phyloP scores from a whole-genome alignment of 1,140 invertebrate species.

The Penaeus japonicus region DNA sequence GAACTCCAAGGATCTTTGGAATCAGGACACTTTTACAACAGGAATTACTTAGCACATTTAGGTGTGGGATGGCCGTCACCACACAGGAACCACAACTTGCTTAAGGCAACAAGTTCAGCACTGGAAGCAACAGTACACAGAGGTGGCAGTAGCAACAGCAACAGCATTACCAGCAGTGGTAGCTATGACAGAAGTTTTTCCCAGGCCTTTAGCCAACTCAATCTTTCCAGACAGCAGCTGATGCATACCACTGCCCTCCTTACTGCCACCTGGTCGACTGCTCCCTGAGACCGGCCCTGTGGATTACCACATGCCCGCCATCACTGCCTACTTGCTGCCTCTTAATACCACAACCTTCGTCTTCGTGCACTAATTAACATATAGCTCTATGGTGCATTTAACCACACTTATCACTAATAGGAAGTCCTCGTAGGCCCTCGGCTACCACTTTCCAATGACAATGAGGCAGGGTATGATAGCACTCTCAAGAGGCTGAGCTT shows the following conservation, averaged over 20 bases:
- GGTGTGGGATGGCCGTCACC: constrained; percentile 10
- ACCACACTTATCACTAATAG: constrained; percentile 24
- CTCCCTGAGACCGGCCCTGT: constrained; percentile 39
- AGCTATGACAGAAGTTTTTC: constrained; percentile 24
- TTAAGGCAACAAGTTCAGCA: constrained; percentile 8
- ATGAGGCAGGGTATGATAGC: background rate
- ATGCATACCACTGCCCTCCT: background rate
- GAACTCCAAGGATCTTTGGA: constrained; percentile 55
- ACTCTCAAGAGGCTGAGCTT: background rate
- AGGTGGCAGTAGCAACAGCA: background rate
- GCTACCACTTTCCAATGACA: constrained; percentile 13
- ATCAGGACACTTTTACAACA: constrained; percentile 51
- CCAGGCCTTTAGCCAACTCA: constrained; percentile 37
- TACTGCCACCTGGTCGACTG: constrained; percentile 9
- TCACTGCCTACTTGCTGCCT: constrained; percentile 23
- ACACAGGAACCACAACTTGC: constrained; percentile 15
- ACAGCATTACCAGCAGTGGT: background rate
- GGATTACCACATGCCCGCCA: constrained; percentile 25
- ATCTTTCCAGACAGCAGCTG: constrained; percentile 4
- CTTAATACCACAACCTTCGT: constrained; percentile 16
- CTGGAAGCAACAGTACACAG: background rate
- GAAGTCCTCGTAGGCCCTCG: background rate
- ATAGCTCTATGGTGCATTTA: constrained; percentile 8
- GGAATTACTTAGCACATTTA: constrained; percentile 40
- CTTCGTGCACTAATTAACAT: background rate